Evolutionary conservation across 1,140 invertebrate species (phyloP).

Genomic region (Philaenus spumarius): DNA sequence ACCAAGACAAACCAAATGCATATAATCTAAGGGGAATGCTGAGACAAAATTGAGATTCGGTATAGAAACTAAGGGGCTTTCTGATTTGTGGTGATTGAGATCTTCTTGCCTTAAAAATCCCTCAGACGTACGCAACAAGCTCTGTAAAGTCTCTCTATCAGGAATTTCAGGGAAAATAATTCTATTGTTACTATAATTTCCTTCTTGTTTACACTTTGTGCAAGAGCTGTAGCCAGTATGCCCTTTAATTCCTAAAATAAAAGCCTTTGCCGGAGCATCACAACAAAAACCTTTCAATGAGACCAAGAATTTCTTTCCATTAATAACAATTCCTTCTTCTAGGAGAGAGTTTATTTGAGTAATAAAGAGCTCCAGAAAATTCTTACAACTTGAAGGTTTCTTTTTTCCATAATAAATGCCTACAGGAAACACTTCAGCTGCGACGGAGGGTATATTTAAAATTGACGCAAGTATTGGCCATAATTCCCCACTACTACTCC

Average conservation of each 20-base stretch:
- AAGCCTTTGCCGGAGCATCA: slow-evolving; percentile 31
- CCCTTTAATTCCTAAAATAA: slow-evolving; percentile 27
- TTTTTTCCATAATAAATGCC: slow-evolving; percentile 27
- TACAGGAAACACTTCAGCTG: slow-evolving; percentile 5
- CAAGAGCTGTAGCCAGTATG: slow-evolving; percentile 29
- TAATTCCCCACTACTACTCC: not conserved
- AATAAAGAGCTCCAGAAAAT: slow-evolving; percentile 29
- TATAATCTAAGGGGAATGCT: slow-evolving; percentile 15
- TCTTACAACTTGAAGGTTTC: slow-evolving; percentile 23
- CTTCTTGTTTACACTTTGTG: slow-evolving; percentile 28
- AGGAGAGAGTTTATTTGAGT: slow-evolving; percentile 21
- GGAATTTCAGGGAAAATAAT: slow-evolving; percentile 30
- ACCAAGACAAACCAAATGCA: slow-evolving; percentile 38
- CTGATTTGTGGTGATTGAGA: slow-evolving; percentile 33
- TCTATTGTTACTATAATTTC: slow-evolving; percentile 23
- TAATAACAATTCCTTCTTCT: slow-evolving; percentile 15
- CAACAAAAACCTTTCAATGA: slow-evolving; percentile 25
- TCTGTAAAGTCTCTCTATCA: slow-evolving; percentile 17
- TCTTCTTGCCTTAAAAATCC: slow-evolving; percentile 28
- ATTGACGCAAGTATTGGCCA: not conserved
- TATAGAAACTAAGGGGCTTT: slow-evolving; percentile 28
- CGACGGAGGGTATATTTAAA: not conserved
- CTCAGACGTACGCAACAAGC: slow-evolving; percentile 26
- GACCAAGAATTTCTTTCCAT: slow-evolving; percentile 15
- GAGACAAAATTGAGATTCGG: slow-evolving; percentile 33